Evolutionary conservation across 2,113 vertebrate genomes (phyloP), one percentile per base, ranked within the genome.

Genomic region (Notothenia coriiceps): DNA sequence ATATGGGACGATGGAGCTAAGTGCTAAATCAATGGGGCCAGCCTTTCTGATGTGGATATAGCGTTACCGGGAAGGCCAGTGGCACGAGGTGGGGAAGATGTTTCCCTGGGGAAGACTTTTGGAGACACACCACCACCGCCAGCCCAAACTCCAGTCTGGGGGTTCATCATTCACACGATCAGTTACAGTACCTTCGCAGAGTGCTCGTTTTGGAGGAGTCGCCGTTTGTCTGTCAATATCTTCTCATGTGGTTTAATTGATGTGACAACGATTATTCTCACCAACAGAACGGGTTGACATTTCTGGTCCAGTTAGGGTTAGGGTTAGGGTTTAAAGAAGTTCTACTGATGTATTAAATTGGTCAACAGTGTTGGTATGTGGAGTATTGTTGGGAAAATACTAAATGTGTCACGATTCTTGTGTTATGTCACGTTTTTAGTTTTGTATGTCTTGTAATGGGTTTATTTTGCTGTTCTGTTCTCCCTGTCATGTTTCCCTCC

Each of bases 1-100:
- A 94, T 90, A 67, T 82, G 95, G 95, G 94, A 95, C 90, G 70
- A 83, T 86, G 88, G 86, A 90, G 93, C 93, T 94, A 95, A 96
- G 94, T 94, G 94, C 94, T 92, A 93, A 95, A 95, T 96, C 94
- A 95, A 95, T 95, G 94, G 81, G 71, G 70, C 84, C 87, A 74
- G 74, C 77, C 86, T 92, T 90, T 93, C 89, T 86, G 91, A 91
- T 95, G 93, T 86, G 90, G 93, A 93, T 94, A 95, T 95, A 94
- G 90, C 92, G 66, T 96, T 95, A 95, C 95, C 57, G 75, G 87
- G 86, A 82, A 87, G 85, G 87, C 90, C 92, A 54, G 74, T 86
- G 91, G 91, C 91, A 85, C 82, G 89, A 92, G 92, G 93, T 91
- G 90, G 88, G 56, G 86, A 88, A 87, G 90, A 94, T 93, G 89